phyloP scores from a whole-genome alignment of 2,888 invertebrate species.

The Palloptera scutellata region DNA sequence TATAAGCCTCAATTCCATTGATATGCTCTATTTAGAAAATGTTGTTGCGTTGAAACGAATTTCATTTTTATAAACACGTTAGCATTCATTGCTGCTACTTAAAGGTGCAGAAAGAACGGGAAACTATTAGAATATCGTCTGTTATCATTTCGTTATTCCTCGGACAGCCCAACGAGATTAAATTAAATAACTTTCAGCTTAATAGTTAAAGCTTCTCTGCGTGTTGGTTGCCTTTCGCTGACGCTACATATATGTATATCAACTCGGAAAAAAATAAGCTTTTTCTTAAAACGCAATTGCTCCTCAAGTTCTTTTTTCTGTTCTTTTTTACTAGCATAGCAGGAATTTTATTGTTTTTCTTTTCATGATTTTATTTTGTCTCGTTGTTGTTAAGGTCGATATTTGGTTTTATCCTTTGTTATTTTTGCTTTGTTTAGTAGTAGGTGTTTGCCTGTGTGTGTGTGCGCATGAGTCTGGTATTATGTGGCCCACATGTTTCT shows the following conservation, averaged over 20 bases:
- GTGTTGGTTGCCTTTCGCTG: background rate
- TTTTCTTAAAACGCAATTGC: conserved; percentile 48
- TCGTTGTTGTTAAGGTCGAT: conserved; percentile 31
- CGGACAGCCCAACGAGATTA: conserved; percentile 29
- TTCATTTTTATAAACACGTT: too few species aligned
- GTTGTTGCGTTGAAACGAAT: too few species aligned
- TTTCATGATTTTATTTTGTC: conserved; percentile 28
- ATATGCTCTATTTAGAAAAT: too few species aligned
- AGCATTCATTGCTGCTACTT: too few species aligned
- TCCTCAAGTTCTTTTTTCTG: conserved; percentile 57
- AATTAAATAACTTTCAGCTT: conserved; percentile 55
- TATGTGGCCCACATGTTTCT: conserved; percentile 31
- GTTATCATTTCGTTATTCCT: too few species aligned
- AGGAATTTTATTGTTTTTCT: conserved; percentile 39
- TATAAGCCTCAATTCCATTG: too few species aligned
- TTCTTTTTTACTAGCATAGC: conserved; percentile 33
- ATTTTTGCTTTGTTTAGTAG: conserved; percentile 2
- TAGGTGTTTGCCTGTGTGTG: conserved; percentile 23
- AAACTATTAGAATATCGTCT: too few species aligned
- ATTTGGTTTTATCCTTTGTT: conserved; percentile 31
- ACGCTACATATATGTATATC: too few species aligned
- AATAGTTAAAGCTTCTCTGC: conserved; percentile 31
- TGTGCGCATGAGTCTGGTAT: conserved; percentile 7
- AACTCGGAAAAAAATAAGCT: background rate
- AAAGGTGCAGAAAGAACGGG: too few species aligned